Percentiles rank a stretch among this genome's conserved stretches.
These are phyloP conservation scores for Cheirogaleus major DNA, from an alignment of 2,797 vertebrate genomes.

Conservation along the genomic window DNA sequence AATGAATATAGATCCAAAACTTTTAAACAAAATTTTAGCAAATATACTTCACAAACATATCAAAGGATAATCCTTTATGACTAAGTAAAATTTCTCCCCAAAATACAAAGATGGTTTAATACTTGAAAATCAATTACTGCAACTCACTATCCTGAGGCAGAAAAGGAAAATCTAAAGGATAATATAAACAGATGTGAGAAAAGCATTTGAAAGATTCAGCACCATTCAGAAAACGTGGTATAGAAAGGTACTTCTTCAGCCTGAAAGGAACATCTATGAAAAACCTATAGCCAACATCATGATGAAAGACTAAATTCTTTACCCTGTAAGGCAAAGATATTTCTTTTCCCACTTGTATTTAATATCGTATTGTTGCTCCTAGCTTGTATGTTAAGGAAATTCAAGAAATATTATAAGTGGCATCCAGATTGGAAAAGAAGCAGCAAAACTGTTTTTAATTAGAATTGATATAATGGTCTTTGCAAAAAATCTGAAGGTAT, in stretches of 20 bases:
- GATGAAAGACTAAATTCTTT: slow-evolving; percentile 5
- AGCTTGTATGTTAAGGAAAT: not conserved
- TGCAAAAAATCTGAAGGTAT: not conserved
- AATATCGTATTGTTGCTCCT: not conserved
- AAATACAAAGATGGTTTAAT: not conserved
- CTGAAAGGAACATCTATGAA: not conserved
- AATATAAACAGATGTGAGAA: not conserved
- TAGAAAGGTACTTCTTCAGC: not conserved
- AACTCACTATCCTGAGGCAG: not conserved
- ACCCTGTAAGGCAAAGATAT: not conserved
- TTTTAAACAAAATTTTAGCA: not conserved
- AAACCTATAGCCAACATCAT: not conserved
- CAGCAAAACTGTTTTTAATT: not conserved
- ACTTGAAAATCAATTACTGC: not conserved
- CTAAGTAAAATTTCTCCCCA: not conserved
- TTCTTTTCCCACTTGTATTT: not conserved
- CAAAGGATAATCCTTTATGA: not conserved
- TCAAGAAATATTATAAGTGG: not conserved
- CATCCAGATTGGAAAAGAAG: not conserved
- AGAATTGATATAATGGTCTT: not conserved
- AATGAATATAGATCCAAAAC: not conserved
- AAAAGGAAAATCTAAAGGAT: not conserved
- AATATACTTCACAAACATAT: not conserved
- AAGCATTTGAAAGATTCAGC: not conserved
- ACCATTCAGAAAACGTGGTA: not conserved